Evolutionary conservation across 2,888 invertebrate genomes (phyloP), one percentile per base, ranked within the genome.

Genomic region (Melangyna quadrimaculata): DNA sequence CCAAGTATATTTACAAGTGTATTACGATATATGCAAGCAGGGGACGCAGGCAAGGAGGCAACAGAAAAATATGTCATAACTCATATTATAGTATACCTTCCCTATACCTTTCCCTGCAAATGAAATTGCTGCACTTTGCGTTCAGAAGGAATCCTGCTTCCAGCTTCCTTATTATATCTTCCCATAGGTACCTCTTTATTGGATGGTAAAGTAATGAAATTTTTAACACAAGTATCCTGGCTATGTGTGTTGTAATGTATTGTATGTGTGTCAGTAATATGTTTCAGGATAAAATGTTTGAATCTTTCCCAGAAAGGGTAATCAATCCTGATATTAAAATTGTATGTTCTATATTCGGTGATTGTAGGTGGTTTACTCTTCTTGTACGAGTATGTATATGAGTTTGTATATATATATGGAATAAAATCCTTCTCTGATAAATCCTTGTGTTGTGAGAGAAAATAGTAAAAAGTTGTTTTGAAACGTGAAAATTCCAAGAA

Each of bases 291-390:
- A 57, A 55, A 32, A 70, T 45, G 43, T 55, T 63, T 67, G 48
- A 48, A 51, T 51, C 35, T 59, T 67, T 22, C 12, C 35, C 51
- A 17, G 67, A 51, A 48, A 37, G 59, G 69, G 79, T 75, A 84
- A 84, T 84, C 79, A 84, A 84, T 84, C 83, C 75, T 84, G 71
- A 67, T 79, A 84, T 84, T 79, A 84, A 79, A 79, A 84, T 84
- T 84, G 51, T 71, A 79, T 77, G 29, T 67, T 53, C 51, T 17
- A 17, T 22, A 35, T 59, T 59, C 35, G 22, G 32, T 67, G 67
- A 51, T 51, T 35, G 48, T 51, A 51, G 48, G 32, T 51, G 43
- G 45, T 17, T 32, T 24, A n/a, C n/a, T n/a, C n/a, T 10, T 7
- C n/a, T 40, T 29, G 4, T 22, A 57, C 19, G 6, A 1, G 4